phyloP scores from a whole-genome alignment of 2,113 vertebrate species.

The Dunckerocampus dactyliophorus region DNA sequence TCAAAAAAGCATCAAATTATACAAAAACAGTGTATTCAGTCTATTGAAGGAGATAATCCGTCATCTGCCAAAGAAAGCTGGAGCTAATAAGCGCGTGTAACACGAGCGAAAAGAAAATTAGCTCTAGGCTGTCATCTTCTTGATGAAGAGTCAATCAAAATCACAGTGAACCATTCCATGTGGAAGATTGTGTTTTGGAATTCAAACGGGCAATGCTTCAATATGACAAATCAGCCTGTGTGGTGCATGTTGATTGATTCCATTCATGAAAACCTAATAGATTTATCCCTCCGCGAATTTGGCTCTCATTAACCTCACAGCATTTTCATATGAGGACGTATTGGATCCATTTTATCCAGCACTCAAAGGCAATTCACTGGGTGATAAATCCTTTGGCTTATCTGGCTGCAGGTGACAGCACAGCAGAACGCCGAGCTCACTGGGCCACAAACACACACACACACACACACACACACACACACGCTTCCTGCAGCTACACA shows the following conservation, averaged over 20 bases:
- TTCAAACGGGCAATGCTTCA: constrained; percentile 72
- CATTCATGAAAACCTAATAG: constrained; percentile 74
- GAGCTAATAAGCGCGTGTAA: constrained; percentile 69
- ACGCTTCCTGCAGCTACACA: not conserved
- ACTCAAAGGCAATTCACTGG: constrained; percentile 73
- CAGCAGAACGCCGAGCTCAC: constrained; percentile 53
- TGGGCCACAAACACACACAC: constrained; percentile 43
- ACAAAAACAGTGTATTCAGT: constrained; percentile 36
- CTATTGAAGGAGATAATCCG: constrained; percentile 52
- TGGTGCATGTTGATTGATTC: constrained; percentile 75
- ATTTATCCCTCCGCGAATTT: constrained; percentile 75
- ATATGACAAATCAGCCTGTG: constrained; percentile 72
- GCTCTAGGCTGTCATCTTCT: constrained; percentile 67
- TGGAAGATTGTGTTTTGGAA: constrained; percentile 73
- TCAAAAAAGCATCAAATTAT: not conserved
- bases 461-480: constrained; percentile 12
- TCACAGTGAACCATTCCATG: constrained; percentile 71
- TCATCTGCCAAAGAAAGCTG: constrained; percentile 64
- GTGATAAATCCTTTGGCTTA: constrained; percentile 76
- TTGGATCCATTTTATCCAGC: constrained; percentile 73
- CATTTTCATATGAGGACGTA: constrained; percentile 71
- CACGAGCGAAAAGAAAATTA: constrained; percentile 68
- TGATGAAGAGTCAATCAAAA: constrained; percentile 75
- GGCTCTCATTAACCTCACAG: constrained; percentile 76
- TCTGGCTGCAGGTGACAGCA: constrained; percentile 72